Base-by-base conservation (phyloP, 92 coral and sea anemone genomes). In the Scolanthus callimorphus region DNA sequence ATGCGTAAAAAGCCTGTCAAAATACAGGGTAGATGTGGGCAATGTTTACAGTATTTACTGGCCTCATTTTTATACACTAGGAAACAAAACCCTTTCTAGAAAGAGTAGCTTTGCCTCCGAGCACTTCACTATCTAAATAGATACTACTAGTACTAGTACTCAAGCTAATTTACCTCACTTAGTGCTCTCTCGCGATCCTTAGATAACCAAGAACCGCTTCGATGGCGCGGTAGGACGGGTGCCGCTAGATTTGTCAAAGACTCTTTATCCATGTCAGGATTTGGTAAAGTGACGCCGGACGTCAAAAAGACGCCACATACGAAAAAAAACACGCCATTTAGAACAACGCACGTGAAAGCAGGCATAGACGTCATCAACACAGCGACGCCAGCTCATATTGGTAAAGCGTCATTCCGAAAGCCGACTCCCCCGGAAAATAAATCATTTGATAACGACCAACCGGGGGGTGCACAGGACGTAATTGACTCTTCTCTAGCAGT, bases 131-230 rank as follows among this genome's bases (percentile, higher is more conserved):
- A n/a, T n/a, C n/a, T n/a, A n/a, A n/a, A n/a, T n/a, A n/a, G n/a
- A n/a, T n/a, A n/a, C n/a, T n/a, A n/a, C n/a, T n/a, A n/a, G n/a
- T n/a, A n/a, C n/a, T n/a, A n/a, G n/a, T n/a, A n/a, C n/a, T n/a
- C n/a, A n/a, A n/a, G n/a, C n/a, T n/a, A n/a, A n/a, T n/a, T n/a
- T n/a, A n/a, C n/a, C n/a, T n/a, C n/a, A n/a, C n/a, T n/a, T n/a
- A n/a, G n/a, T n/a, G n/a, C n/a, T n/a, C n/a, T n/a, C n/a, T n/a
- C n/a, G n/a, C n/a, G n/a, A 12, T 43, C 11, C 25, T 31, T 39
- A 90, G 98, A 84, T 92, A 2, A 88, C 98, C 26, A 92, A 92
- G 71, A 92, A 92, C 55, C 98, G 98, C 55, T 92, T 92, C 50
- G 98, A 92, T 60, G 98, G 98, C 2, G 81, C 85, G 27, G 86